Conservation (phyloP, 2,113 vertebrate genomes). For the Bos indicus region DNA sequence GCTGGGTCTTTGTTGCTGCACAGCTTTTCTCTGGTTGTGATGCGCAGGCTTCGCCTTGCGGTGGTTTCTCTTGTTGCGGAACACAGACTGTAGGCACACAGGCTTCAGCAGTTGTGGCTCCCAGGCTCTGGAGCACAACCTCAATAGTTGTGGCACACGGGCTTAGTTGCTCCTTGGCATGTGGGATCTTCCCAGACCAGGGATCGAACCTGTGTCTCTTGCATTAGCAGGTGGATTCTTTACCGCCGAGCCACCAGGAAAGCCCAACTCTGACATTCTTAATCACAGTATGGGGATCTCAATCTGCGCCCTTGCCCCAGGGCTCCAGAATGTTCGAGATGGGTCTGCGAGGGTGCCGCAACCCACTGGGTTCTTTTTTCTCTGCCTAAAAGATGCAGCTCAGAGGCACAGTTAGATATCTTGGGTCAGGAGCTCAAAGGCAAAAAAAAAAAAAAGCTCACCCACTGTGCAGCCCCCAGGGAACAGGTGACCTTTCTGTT, state of each 20-base stretch:
- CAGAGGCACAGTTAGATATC: background rate
- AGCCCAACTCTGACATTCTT: background rate
- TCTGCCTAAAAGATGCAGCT: background rate
- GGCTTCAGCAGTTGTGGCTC: background rate
- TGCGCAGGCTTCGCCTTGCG: accelerated
- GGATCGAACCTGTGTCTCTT: background rate
- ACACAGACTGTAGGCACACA: background rate
- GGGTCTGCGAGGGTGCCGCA: accelerated
- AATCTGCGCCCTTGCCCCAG: background rate
- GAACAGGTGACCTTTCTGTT: background rate
- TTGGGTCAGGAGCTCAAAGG: background rate
- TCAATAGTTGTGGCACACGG: background rate
- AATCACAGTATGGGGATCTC: background rate
- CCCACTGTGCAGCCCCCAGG: background rate
- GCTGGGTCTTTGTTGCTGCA: background rate
- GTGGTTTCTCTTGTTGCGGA: background rate
- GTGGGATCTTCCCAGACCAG: background rate
- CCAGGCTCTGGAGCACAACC: background rate
- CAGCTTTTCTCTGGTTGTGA: background rate
- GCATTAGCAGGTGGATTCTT: background rate
- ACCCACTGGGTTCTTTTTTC: background rate
- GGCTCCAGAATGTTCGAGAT: background rate
- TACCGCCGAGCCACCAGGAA: accelerated
- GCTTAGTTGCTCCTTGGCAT: background rate
- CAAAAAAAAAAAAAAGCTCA: background rate